A percentile compares a stretch with the other conserved stretches of the same genome.
These are phyloP conservation scores for Temnothorax longispinosus DNA, from an alignment of 1,140 invertebrate species.

Conservation along the genomic window DNA sequence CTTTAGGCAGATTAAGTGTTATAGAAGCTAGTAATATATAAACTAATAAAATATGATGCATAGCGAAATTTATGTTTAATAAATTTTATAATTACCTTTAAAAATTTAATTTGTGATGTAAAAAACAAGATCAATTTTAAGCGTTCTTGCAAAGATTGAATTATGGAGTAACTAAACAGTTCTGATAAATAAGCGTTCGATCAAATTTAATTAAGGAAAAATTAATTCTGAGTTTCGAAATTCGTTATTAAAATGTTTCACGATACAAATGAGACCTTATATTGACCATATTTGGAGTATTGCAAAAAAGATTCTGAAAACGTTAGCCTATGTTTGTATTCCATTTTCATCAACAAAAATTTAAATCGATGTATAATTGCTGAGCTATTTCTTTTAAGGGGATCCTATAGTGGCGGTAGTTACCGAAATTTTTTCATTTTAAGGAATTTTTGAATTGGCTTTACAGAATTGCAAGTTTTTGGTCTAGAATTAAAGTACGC, in stretches of 20 bases:
- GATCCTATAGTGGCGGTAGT: no score
- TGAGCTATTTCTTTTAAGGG: neutral
- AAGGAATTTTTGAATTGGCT: no score
- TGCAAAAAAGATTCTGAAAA: neutral
- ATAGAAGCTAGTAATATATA: neutral
- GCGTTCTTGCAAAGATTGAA: neutral
- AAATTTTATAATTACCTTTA: neutral
- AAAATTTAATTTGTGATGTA: neutral
- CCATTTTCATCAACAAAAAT: neutral
- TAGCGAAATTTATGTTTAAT: neutral
- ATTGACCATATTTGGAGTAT: neutral
- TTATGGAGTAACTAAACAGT: neutral
- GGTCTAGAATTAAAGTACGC: no score
- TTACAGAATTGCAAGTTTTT: no score
- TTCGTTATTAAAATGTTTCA: conserved; percentile 36
- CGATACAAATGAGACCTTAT: neutral
- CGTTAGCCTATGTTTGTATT: neutral
- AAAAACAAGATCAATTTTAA: neutral
- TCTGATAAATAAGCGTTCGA: neutral
- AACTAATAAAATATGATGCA: neutral
- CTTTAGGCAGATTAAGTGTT: neutral
- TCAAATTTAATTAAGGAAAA: neutral
- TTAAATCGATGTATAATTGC: neutral
- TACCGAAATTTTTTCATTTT: no score
- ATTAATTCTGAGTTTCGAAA: conserved; percentile 5